Evolutionary conservation across 2,797 vertebrate species (phyloP), one percentile per base, ranked within the genome.

Genomic region (Hozukius guyotensis): DNA sequence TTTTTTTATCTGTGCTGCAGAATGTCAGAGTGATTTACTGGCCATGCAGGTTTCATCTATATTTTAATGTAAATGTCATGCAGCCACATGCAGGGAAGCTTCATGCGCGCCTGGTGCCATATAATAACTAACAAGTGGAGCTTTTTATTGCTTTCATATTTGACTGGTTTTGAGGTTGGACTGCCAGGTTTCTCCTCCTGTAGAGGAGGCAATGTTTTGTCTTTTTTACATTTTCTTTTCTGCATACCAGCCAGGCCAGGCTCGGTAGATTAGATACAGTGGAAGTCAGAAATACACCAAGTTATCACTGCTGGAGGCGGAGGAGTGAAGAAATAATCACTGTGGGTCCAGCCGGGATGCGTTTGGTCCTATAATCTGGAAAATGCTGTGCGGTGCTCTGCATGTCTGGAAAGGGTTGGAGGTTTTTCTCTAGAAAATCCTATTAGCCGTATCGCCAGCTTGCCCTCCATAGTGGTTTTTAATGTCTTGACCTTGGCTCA

Each of bases 231-330:
- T 27, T 9, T 13, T 42, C 10, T 75, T 67, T 31, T 31, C 67
- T 75, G 69, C 76, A 79, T 63, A 59, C 66, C 67, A 63, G n/a
- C 36, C 73, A 36, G 22, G 25, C 69, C 57, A 11, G 59, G 8
- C 60, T 67, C 46, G 3, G 8, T 1, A 85, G 87, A 90, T 90
- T 83, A 89, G 87, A 88, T 86, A 82, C 18, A 78, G 61, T 5
- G 65, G 46, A 38, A 25, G 38, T 85, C 78, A 63, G 36, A 89
- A 88, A 91, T 82, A 90, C 71, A 68, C 62, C 22, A 3, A 22
- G 31, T 73, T 88, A 83, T 89, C 80, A 34, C 34, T 42, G 69
- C 14, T 73, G 70, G 25, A 34, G 62, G 81, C 34, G 38, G 66
- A 53, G 20, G 6, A 38, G 36, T 38, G 36, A 13, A 13, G 36